phyloP scores from a whole-genome alignment of 2,113 vertebrate species.

The Plecturocebus donacophilus region DNA sequence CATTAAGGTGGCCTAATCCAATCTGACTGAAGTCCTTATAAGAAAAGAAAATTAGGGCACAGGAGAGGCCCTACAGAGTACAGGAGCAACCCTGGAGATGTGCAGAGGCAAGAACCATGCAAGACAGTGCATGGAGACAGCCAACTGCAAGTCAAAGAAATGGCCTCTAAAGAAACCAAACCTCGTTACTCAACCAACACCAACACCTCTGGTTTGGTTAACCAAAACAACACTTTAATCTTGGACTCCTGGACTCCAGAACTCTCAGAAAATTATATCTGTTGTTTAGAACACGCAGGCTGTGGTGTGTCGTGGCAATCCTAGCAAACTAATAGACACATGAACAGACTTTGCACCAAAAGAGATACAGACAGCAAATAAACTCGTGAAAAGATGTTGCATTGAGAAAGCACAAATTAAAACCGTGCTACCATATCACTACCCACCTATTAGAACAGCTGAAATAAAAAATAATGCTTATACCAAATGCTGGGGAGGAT shows the following conservation, averaged over 20 bases:
- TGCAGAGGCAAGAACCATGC: accelerated
- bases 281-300: neutral
- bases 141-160: neutral
- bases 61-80: too few relatives aligned
- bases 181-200: too few relatives aligned
- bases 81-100: neutral
- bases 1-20: neutral
- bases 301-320: neutral
- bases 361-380: neutral
- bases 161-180: neutral
- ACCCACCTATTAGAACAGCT: neutral
- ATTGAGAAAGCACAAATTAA: neutral
- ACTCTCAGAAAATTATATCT: neutral
- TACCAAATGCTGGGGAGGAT: neutral
- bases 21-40: neutral
- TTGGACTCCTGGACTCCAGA: neutral
- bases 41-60: neutral
- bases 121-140: neutral
- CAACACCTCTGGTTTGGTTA: too few relatives aligned
- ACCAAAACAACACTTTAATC: neutral
- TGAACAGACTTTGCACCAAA: neutral
- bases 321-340: neutral
- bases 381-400: neutral
- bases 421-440: neutral
- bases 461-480: neutral